Conservation (phyloP, 2,797 vertebrate species). For the Lates japonicus region DNA sequence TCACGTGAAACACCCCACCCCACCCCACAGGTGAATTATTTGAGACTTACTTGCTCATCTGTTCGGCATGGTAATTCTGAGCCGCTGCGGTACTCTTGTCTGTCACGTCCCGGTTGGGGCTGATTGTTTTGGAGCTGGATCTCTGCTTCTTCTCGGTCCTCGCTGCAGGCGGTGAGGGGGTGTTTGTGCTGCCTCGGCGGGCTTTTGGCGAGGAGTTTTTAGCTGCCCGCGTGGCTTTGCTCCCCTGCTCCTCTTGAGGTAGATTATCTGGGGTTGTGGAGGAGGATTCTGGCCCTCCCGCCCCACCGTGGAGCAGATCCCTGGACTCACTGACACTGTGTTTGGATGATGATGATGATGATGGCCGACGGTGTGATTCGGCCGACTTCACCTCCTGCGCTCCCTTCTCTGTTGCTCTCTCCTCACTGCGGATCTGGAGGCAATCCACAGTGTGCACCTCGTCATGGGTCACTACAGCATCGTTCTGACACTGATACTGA, state of each 20-base stretch:
- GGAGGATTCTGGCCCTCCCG: slow-evolving; percentile 65
- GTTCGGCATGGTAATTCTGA: slow-evolving; percentile 82
- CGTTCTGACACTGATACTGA: slow-evolving; percentile 86
- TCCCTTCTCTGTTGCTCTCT: slow-evolving; percentile 74
- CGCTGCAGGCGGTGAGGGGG: slow-evolving; percentile 71
- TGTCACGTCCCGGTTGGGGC: slow-evolving; percentile 74
- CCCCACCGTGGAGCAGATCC: slow-evolving; percentile 61
- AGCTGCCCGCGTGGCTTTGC: slow-evolving; percentile 72
- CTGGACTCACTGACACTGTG: slow-evolving; percentile 67
- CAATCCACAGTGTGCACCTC: slow-evolving; percentile 83
- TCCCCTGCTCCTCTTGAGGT: slow-evolving; percentile 86
- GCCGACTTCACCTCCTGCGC: slow-evolving; percentile 67
- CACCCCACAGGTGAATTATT: background rate
- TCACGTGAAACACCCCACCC: background rate
- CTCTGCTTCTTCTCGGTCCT: slow-evolving; percentile 86
- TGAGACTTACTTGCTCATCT: slow-evolving; percentile 80
- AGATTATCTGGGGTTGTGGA: slow-evolving; percentile 72
- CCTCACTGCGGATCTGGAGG: slow-evolving; percentile 85
- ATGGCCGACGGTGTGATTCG: slow-evolving; percentile 68
- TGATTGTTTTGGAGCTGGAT: slow-evolving; percentile 80
- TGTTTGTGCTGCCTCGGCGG: slow-evolving; percentile 74
- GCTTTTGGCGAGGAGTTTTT: slow-evolving; percentile 84
- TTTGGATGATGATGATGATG: slow-evolving; percentile 63
- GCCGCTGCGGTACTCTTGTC: slow-evolving; percentile 74
- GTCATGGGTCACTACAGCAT: slow-evolving; percentile 68